Evolutionary conservation across 2,113 vertebrate species (phyloP).

Genomic region (Marmota monax): DNA sequence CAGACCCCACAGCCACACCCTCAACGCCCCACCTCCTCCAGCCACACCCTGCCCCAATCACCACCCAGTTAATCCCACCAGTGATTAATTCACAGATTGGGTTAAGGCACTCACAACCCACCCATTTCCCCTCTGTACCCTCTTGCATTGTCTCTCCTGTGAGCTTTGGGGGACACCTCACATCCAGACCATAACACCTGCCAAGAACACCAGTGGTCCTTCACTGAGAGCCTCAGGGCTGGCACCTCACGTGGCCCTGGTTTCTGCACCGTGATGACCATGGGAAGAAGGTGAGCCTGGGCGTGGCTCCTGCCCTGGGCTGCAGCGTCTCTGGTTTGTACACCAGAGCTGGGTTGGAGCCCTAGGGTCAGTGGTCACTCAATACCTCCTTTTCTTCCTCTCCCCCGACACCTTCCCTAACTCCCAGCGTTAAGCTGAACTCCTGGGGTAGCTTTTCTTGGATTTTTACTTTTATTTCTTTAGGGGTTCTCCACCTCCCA

Average conservation of each 20-base stretch:
- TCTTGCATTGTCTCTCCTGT: too few species aligned
- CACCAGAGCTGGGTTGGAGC: background rate
- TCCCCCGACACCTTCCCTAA: background rate
- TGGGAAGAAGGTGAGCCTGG: rapidly evolving
- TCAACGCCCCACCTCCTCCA: too few species aligned
- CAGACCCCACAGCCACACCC: too few species aligned
- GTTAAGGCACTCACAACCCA: too few species aligned
- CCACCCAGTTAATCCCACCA: too few species aligned
- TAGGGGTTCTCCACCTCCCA: background rate
- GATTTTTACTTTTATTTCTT: too few species aligned
- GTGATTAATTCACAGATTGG: too few species aligned
- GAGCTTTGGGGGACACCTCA: too few species aligned
- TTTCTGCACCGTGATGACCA: rapidly evolving
- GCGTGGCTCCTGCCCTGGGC: rapidly evolving
- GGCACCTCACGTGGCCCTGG: rapidly evolving
- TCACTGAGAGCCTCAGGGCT: rapidly evolving
- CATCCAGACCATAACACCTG: background rate
- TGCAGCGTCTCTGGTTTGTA: background rate
- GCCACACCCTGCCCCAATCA: too few species aligned
- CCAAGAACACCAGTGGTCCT: rapidly evolving
- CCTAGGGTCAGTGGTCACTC: background rate
- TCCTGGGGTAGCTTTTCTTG: background rate
- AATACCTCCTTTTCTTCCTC: background rate
- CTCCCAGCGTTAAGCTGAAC: background rate
- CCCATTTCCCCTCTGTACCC: too few species aligned